phyloP scores from a whole-genome alignment of 2,888 invertebrate species.

The Drosophila pegasa region DNA sequence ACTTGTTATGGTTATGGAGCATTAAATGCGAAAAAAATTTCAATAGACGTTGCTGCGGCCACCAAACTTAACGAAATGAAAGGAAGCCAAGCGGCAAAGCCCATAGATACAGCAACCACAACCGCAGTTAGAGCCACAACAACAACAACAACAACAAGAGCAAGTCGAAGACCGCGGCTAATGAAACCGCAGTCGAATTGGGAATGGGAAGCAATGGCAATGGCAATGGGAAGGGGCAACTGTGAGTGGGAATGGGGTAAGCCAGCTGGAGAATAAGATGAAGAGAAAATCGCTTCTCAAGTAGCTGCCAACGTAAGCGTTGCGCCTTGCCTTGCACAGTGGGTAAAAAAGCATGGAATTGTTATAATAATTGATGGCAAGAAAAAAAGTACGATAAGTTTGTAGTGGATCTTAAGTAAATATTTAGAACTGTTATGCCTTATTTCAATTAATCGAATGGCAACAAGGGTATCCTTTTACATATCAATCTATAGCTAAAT shows the following conservation, averaged over 20 bases:
- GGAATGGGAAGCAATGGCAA: too few relatives aligned
- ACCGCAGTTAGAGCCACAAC: slow-evolving; percentile 46
- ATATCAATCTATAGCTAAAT: not conserved
- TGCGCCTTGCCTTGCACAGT: slow-evolving; percentile 37
- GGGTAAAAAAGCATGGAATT: not conserved
- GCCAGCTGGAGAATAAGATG: slow-evolving; percentile 51
- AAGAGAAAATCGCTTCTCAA: slow-evolving; percentile 75
- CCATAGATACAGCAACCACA: slow-evolving; percentile 48
- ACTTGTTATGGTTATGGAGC: slow-evolving; percentile 62
- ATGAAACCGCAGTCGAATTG: slow-evolving; percentile 76
- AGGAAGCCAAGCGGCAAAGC: slow-evolving; percentile 58
- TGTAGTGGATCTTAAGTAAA: too few relatives aligned
- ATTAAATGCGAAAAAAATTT: slow-evolving; percentile 61
- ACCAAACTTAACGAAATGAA: slow-evolving; percentile 76
- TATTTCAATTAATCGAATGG: not conserved
- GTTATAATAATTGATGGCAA: not conserved
- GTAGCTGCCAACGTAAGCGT: slow-evolving; percentile 56
- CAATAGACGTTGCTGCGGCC: slow-evolving; percentile 74
- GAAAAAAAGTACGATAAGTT: too few relatives aligned
- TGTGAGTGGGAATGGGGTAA: slow-evolving; percentile 26
- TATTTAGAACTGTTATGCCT: too few relatives aligned
- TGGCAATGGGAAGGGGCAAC: too few relatives aligned
- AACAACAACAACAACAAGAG: slow-evolving; percentile 29
- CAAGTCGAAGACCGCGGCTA: slow-evolving; percentile 70
- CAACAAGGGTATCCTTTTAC: not conserved